These are phyloP conservation scores for Malaclemys terrapin DNA, from an alignment of 2,113 vertebrate genomes.

Conservation along the genomic window DNA sequence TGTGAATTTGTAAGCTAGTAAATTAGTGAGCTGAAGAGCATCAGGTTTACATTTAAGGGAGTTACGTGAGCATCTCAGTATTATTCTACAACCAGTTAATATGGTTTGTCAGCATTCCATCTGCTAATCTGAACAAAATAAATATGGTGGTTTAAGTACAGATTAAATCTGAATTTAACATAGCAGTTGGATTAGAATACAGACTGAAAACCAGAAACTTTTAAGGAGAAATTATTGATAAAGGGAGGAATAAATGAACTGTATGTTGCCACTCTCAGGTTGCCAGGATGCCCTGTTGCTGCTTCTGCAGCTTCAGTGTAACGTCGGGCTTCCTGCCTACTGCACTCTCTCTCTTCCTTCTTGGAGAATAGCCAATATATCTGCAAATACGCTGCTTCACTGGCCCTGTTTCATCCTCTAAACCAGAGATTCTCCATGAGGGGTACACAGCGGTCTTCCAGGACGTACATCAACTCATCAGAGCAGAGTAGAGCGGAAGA, in stretches of 20 bases:
- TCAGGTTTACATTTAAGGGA: neutral
- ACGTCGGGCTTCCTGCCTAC: accelerated
- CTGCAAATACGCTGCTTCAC: neutral
- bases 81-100: neutral
- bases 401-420: neutral
- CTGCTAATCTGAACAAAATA: neutral
- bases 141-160: neutral
- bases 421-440: neutral
- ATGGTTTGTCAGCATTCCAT: neutral
- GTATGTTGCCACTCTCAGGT: accelerated
- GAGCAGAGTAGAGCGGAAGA: no score
- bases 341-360: neutral
- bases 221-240: neutral
- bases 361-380: neutral
- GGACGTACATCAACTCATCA: no score
- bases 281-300: neutral
- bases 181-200: neutral
- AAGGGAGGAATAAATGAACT: neutral
- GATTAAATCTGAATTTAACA: neutral
- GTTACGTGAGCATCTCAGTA: neutral
- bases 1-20: neutral
- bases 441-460: no score
- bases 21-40: neutral
- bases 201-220: neutral
- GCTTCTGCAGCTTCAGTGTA: neutral